These are phyloP conservation scores for Drosophila sucinea DNA, from an alignment of 1,140 invertebrate species.

Conservation along the genomic window DNA sequence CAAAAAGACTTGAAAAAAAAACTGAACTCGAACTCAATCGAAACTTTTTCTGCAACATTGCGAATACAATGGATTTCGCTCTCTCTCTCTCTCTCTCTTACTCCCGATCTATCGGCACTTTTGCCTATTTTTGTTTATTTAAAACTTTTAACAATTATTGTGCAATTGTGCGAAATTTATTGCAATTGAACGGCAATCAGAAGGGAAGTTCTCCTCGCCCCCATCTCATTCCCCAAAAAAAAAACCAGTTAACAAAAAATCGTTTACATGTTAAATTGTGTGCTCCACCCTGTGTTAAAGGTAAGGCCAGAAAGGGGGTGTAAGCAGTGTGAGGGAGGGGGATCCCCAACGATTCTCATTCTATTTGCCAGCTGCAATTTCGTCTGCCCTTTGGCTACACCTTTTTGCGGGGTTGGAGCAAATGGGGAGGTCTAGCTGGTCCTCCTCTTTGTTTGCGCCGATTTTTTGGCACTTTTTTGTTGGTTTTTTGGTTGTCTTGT, in stretches of 20 bases:
- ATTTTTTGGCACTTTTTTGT: conserved; percentile 66
- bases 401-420: conserved; percentile 45
- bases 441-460: conserved; percentile 53
- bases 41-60: conserved; percentile 50
- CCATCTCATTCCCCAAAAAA: neutral
- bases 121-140: conserved; percentile 73
- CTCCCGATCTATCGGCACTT: conserved; percentile 2
- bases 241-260: conserved; percentile 70
- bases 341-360: neutral
- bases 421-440: neutral
- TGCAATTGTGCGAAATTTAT: conserved; percentile 82
- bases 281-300: conserved; percentile 23
- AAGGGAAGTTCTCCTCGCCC: conserved; percentile 26
- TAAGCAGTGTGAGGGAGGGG: neutral
- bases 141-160: conserved; percentile 82
- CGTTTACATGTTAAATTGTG: conserved; percentile 81
- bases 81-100: neutral
- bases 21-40: conserved; percentile 41
- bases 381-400: conserved; percentile 78
- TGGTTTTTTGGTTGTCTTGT: conserved; percentile 60
- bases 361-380: conserved; percentile 67
- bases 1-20: conserved; percentile 25
- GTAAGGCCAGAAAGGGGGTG: neutral
- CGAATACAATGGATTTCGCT: conserved; percentile 31
- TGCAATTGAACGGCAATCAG: conserved; percentile 81